These are phyloP conservation scores for Dolichomitus sp. DNA, from an alignment of 2,888 invertebrate genomes.

Conservation along the genomic window DNA sequence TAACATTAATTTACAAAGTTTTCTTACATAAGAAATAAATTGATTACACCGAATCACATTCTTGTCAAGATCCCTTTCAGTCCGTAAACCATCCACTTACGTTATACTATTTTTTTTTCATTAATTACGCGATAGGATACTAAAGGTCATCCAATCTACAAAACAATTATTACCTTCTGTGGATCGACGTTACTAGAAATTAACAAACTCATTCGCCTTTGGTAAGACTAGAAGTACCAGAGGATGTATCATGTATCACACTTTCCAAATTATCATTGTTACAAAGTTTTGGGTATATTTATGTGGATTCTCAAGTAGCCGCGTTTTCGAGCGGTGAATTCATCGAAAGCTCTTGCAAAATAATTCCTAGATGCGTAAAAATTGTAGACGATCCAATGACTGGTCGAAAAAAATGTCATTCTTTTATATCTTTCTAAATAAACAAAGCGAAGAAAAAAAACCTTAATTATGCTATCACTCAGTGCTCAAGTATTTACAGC, in stretches of 20 bases:
- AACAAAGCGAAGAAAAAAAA: conserved; percentile 27
- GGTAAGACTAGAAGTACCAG: conserved; percentile 75
- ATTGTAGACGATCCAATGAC: background rate
- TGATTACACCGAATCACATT: conserved; percentile 60
- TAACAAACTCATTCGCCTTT: conserved; percentile 66
- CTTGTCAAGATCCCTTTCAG: conserved; percentile 49
- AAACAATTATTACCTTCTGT: conserved; percentile 43
- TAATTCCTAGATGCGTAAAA: conserved; percentile 6
- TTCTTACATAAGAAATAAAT: conserved; percentile 63
- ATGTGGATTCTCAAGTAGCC: conserved; percentile 22
- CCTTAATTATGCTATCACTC: conserved; percentile 37
- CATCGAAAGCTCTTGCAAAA: conserved; percentile 30
- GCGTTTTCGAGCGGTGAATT: conserved; percentile 10
- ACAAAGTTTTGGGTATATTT: conserved; percentile 49
- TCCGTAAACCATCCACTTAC: conserved; percentile 62
- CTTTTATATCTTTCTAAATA: background rate
- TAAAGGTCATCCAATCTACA: conserved; percentile 42
- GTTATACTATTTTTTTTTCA: conserved; percentile 26
- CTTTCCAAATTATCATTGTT: conserved; percentile 58
- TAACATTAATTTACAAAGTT: conserved; percentile 65
- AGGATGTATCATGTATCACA: conserved; percentile 69
- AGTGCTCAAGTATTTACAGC: conserved; percentile 60
- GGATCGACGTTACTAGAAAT: conserved; percentile 52
- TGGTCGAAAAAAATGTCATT: background rate
- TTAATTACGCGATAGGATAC: conserved; percentile 46